These are phyloP conservation scores for Beroe forskalii DNA, from an alignment of 37 sponge, comb jelly and placozoan genomes.

Conservation along the genomic window DNA sequence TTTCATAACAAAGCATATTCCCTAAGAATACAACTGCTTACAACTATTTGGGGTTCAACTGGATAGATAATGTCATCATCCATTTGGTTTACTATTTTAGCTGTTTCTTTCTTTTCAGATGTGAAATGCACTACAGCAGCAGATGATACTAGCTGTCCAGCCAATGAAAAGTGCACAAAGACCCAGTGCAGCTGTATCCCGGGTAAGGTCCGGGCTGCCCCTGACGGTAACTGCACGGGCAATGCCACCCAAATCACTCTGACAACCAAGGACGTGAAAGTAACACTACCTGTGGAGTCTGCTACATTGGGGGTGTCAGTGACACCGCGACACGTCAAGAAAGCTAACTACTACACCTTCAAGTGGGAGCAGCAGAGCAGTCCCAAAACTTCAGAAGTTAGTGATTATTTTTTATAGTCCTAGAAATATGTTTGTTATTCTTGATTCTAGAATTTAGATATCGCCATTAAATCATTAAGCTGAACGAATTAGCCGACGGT, in stretches of 20 bases:
- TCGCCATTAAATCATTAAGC: too few species aligned
- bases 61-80: too few species aligned
- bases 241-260: constrained; percentile 1
- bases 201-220: constrained; percentile 15
- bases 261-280: constrained; percentile 33
- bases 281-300: not conserved
- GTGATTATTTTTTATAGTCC: too few species aligned
- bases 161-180: constrained; percentile 26
- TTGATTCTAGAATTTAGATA: too few species aligned
- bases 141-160: constrained; percentile 17
- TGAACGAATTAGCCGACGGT: too few species aligned
- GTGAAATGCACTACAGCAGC: constrained; percentile 4
- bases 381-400: not conserved
- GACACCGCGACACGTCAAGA: constrained; percentile 38
- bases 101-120: constrained; percentile 32
- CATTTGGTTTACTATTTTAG: too few species aligned
- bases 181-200: constrained; percentile 31
- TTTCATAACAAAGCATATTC: too few species aligned
- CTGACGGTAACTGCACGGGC: constrained; percentile 29
- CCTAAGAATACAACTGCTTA: too few species aligned
- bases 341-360: constrained; percentile 14
- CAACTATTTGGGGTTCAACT: too few species aligned
- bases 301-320: constrained; percentile 2
- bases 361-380: constrained; percentile 45
- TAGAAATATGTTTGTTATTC: too few species aligned